These are phyloP conservation scores for Poecile atricapillus DNA, from an alignment of 2,113 vertebrate genomes.

Conservation along the genomic window DNA sequence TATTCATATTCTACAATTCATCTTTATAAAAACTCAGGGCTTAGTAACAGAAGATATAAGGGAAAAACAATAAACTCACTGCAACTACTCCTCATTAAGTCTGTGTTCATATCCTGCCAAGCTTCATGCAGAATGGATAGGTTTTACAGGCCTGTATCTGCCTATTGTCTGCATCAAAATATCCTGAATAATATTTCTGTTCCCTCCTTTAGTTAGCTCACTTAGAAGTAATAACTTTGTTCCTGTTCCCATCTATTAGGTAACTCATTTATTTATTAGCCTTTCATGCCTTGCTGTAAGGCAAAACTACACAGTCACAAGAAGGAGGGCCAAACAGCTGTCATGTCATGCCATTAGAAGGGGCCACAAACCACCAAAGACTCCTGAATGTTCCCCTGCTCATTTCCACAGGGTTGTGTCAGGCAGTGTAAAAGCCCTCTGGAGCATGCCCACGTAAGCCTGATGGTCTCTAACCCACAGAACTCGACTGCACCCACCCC, in stretches of 20 bases:
- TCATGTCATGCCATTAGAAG: background rate
- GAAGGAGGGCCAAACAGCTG: background rate
- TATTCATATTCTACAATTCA: background rate
- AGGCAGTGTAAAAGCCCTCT: background rate
- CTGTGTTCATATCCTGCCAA: background rate
- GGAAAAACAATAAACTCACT: background rate
- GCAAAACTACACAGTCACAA: background rate
- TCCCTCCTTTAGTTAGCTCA: background rate
- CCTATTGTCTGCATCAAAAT: background rate
- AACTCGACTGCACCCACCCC: background rate
- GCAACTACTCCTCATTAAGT: background rate
- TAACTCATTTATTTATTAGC: background rate
- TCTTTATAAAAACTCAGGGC: background rate
- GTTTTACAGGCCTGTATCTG: background rate
- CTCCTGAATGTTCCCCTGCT: background rate
- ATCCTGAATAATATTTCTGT: background rate
- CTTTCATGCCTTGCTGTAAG: background rate
- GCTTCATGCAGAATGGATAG: background rate
- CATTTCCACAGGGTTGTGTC: background rate
- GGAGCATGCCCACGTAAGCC: rapidly evolving
- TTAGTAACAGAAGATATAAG: background rate
- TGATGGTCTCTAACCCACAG: background rate
- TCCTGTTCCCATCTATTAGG: background rate
- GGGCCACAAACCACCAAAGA: background rate
- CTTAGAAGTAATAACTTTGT: background rate